phyloP scores from a whole-genome alignment of 2,888 invertebrate species.

The Gisinianus flammeolus region DNA sequence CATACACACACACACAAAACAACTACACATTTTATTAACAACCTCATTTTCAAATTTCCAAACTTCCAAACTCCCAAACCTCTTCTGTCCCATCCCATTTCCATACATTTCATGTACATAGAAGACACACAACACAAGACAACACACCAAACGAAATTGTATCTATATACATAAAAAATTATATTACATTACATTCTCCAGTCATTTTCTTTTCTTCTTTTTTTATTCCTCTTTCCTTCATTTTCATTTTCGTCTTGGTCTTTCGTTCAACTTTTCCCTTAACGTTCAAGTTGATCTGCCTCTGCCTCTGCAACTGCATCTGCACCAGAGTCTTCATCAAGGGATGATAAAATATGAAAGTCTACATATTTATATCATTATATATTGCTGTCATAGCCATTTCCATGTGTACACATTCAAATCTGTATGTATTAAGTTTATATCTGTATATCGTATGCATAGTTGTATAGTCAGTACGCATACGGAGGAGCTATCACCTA shows the following conservation, averaged over 20 bases:
- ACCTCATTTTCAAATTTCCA: slow-evolving; percentile 6
- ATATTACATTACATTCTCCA: background rate
- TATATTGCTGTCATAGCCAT: background rate
- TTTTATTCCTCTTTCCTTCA: background rate
- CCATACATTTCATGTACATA: background rate
- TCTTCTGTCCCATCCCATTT: background rate
- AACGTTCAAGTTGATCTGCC: background rate
- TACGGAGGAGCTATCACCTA: background rate
- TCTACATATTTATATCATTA: background rate
- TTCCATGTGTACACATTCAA: no score
- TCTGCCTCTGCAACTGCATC: background rate
- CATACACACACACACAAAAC: slow-evolving; percentile 14
- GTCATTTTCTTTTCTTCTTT: background rate
- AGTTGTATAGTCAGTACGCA: no score
- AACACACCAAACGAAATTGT: no score
- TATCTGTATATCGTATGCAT: no score
- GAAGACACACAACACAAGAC: background rate
- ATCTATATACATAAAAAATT: no score
- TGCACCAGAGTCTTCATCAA: background rate
- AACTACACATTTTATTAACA: slow-evolving; percentile 28
- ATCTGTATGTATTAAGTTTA: no score
- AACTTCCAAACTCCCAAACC: background rate
- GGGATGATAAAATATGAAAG: background rate
- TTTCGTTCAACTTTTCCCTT: background rate
- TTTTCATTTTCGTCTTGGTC: background rate